Evolutionary conservation across 2,888 invertebrate genomes (phyloP), one percentile per base, ranked within the genome.

Genomic region (Agriopis aurantiaria): DNA sequence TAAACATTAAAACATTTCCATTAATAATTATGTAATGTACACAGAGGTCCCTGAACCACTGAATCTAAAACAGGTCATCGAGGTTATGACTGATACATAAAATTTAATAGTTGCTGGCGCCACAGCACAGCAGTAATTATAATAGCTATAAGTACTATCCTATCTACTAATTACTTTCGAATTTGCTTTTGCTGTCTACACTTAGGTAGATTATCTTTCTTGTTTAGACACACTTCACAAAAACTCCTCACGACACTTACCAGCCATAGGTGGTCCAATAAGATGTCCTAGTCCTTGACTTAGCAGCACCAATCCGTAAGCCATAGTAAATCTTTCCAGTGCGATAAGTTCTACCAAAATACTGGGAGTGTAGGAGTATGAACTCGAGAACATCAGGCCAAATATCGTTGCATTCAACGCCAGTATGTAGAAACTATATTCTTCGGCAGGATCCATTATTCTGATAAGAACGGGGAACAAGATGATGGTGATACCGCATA

Each of bases 281-380:
- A 99, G 95, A 93, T 98, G 98, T 58, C 98, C 99, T 77, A 99
- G 95, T 14, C 99, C 99, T 90, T 99, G 98, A 75, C 98, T 97
- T 69, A 99, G 92, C 76, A 98, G 94, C 76, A 97, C 96, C 78
- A 99, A 91, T 12, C 99, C 99, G 88, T 99, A 99, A 23, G 98
- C 98, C 90, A 97, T 97, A 9, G 99, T 98, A 87, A 99, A 98
- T 76, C 97, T 95, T 83, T 98, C 98, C 84, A 99, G 90, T 5
- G 98, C 98, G 56, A 99, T 97, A 80, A 99, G 92, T 85, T 98
- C 97, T 41, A 98, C 98, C 78, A 99, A 93, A 82, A 99, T 97
- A 82, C 98, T 97, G 0, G 98, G 98, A 0, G 98, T 98, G 80
- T 99, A 97, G 0, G 98, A 97, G 88, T 98, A 99, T 71, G 97